phyloP scores from a whole-genome alignment of 1,140 invertebrate genomes.

The Drosophila hydei region DNA sequence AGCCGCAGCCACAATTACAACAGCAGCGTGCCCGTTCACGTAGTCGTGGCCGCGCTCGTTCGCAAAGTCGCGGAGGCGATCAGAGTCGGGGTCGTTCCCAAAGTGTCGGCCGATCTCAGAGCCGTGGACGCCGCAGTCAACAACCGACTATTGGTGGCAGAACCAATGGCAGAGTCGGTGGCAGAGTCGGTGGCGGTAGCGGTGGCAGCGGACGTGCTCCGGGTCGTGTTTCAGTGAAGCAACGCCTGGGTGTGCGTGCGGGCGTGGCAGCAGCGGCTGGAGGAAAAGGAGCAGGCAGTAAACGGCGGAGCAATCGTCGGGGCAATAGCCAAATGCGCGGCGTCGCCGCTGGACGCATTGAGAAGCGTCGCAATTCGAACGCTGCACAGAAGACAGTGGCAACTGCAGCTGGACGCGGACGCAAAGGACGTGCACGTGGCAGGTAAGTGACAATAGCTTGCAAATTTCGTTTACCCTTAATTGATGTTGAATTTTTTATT shows the following conservation, averaged over 20 bases:
- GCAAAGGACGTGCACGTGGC: conserved; percentile 59
- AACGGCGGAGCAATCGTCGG: conserved; percentile 26
- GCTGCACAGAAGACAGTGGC: conserved; percentile 44
- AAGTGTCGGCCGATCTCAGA: conserved; percentile 37
- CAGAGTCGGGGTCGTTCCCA: conserved; percentile 42
- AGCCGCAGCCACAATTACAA: conserved; percentile 38
- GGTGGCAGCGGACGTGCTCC: conserved; percentile 2
- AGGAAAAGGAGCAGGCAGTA: conserved; percentile 18
- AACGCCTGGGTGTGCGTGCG: conserved; percentile 68
- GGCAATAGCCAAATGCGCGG: conserved; percentile 58
- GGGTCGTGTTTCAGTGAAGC: conserved; percentile 69
- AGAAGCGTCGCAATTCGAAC: conserved; percentile 64
- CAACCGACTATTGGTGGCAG: conserved; percentile 7
- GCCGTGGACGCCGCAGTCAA: conserved; percentile 42
- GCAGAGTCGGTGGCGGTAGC: conserved; percentile 7
- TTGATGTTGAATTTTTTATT: neutral
- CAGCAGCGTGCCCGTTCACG: conserved; percentile 55
- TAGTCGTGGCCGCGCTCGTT: conserved; percentile 59
- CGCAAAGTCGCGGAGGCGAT: conserved; percentile 39
- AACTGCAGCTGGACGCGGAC: conserved; percentile 40
- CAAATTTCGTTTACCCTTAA: neutral
- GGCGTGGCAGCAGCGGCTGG: conserved; percentile 40
- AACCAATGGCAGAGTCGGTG: neutral
- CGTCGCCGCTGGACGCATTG: conserved; percentile 69
- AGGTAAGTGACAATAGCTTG: conserved; percentile 46